Evolutionary conservation across 2,113 vertebrate species (phyloP).

Genomic region (Spheniscus mendiculus): DNA sequence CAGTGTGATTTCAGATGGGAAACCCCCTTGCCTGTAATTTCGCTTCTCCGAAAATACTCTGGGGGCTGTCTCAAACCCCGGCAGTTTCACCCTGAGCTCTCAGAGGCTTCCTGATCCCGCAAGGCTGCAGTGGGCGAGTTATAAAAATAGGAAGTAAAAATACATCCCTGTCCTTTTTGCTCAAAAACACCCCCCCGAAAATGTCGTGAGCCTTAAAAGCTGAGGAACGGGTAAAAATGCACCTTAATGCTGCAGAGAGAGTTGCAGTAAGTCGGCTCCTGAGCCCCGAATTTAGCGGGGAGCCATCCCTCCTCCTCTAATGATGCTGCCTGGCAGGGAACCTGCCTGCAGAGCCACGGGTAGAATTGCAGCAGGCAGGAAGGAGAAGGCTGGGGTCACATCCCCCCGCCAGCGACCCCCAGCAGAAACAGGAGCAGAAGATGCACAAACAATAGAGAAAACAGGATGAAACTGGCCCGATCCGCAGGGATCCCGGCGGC

Average conservation of each 20-base stretch:
- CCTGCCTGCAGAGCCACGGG: not conserved
- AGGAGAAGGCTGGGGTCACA: not conserved
- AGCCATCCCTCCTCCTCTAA: not conserved
- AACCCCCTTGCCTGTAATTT: not conserved
- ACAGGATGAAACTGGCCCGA: not conserved
- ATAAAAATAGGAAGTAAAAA: not conserved
- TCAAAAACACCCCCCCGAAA: not conserved
- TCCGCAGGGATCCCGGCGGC: not conserved
- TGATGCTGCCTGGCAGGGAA: not conserved
- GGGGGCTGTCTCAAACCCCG: not conserved
- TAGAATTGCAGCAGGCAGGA: not conserved
- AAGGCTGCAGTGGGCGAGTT: not conserved
- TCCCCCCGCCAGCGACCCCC: not conserved
- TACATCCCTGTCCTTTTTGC: not conserved
- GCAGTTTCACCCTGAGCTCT: not conserved
- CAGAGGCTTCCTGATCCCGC: not conserved
- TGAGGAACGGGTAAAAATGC: not conserved
- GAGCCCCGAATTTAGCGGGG: not conserved
- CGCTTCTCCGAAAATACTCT: not conserved
- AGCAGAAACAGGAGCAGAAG: not conserved
- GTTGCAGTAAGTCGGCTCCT: not conserved
- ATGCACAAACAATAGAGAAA: not conserved
- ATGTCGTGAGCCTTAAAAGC: fast-evolving
- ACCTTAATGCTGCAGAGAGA: not conserved
- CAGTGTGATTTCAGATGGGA: not conserved